A percentile compares a stretch with the other conserved stretches of the same genome.
phyloP scores from a whole-genome alignment of 2,888 invertebrate genomes.

The Epirrita christyi region DNA sequence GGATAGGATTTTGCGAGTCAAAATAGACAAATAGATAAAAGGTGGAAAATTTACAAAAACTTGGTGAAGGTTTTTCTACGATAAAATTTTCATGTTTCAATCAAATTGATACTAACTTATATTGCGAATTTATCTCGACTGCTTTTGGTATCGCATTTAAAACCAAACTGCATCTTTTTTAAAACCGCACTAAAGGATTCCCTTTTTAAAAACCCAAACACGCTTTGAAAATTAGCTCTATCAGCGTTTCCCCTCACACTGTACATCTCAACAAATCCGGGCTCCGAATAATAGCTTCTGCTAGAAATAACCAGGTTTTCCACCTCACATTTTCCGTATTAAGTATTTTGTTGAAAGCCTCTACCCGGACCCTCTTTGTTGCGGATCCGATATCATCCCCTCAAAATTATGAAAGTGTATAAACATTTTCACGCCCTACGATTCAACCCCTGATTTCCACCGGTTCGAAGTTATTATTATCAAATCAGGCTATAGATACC shows the following conservation, averaged over 20 bases:
- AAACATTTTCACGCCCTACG: slow-evolving; percentile 82
- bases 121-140: too few species aligned
- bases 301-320: slow-evolving; percentile 70
- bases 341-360: slow-evolving; percentile 80
- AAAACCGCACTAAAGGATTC: too few species aligned
- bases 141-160: too few species aligned
- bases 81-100: too few species aligned
- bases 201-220: background rate
- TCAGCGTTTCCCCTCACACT: slow-evolving; percentile 6
- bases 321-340: slow-evolving; percentile 76
- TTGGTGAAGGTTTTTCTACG: too few species aligned
- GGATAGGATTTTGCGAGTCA: too few species aligned
- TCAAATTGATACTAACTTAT: too few species aligned
- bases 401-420: slow-evolving; percentile 84
- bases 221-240: slow-evolving; percentile 7
- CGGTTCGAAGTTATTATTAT: slow-evolving; percentile 82
- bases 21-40: too few species aligned
- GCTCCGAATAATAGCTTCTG: slow-evolving; percentile 57
- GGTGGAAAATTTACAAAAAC: too few species aligned
- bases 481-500: slow-evolving; percentile 82
- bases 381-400: slow-evolving; percentile 77
- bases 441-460: slow-evolving; percentile 71
- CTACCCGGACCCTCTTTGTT: slow-evolving; percentile 66
- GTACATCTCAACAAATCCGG: slow-evolving; percentile 50
- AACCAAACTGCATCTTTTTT: too few species aligned